These are phyloP conservation scores for Oreohelix idahoensis DNA, from an alignment of 1,140 invertebrate species.

Conservation along the genomic window DNA sequence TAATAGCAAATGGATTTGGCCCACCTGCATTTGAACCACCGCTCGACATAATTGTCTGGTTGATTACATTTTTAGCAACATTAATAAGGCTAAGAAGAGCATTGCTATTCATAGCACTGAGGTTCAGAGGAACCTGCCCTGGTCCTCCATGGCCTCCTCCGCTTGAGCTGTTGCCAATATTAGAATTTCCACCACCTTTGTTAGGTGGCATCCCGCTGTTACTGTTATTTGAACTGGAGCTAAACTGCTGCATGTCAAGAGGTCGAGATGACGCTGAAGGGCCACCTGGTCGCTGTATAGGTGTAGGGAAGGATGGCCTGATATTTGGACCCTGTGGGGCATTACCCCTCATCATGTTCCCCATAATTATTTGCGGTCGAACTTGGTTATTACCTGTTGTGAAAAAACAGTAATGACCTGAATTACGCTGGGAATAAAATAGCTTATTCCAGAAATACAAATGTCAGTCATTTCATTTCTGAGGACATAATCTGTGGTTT, in stretches of 20 bases:
- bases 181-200: constrained; percentile 26
- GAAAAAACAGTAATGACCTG: not conserved
- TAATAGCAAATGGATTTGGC: constrained; percentile 26
- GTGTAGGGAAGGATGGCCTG: constrained; percentile 53
- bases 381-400: constrained; percentile 34
- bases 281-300: constrained; percentile 59
- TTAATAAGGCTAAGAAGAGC: constrained; percentile 21
- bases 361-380: constrained; percentile 56
- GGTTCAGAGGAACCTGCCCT: constrained; percentile 7
- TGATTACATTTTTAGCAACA: constrained; percentile 27
- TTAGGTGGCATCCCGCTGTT: constrained; percentile 7
- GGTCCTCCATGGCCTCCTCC: not conserved
- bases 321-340: constrained; percentile 43
- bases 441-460: too few species aligned
- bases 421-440: too few species aligned
- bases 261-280: constrained; percentile 16
- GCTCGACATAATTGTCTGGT: constrained; percentile 7
- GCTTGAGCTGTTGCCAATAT: constrained; percentile 17
- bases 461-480: too few species aligned
- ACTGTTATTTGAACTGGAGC: not conserved
- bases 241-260: constrained; percentile 26
- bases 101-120: constrained; percentile 29
- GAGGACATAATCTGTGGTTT: too few species aligned
- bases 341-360: constrained; percentile 49
- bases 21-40: constrained; percentile 14